Base-by-base conservation (phyloP, 2,797 vertebrate genomes). In the Propithecus deckenii region DNA sequence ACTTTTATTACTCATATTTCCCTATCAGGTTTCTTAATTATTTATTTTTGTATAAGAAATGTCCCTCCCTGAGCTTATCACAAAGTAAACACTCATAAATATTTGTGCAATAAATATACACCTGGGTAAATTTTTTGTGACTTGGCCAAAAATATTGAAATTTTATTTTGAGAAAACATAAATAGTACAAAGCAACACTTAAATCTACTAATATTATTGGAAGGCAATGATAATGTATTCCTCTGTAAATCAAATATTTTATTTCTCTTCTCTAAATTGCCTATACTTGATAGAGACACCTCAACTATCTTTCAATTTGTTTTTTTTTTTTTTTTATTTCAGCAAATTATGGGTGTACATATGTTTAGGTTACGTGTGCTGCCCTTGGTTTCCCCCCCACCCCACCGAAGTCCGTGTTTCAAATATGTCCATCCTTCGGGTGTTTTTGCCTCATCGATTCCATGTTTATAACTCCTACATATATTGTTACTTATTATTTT, bases 261-360 rank as follows among this genome's bases (percentile, higher is more conserved):
- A 15, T 28, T 78, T 32, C 5, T 79, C 32, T 46, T 57, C 30
- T 92, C 11, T 89, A 69, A 96, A 43, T 89, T 95, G 3, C 5
- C 35, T 71, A 2, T 48, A 28, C 35, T 78, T 93, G 48, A 48
- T 71, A n/a, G 59, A 75, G 65, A 69, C 1, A 46, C 0, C 25
- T 57, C 23, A 85, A 46, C 32, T 87, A 41, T 25, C 20, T 79
- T 94, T 86, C 0, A 8, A 50, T 65, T 89, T 63, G 4, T 74
- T 87, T 91, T 78, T 50, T 87, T 91, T 78, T 50, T 87, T 91
- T 78, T 50, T n/a, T n/a, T n/a, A n/a, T n/a, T n/a, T n/a, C n/a
- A n/a, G n/a, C n/a, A n/a, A n/a, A n/a, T n/a, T n/a, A n/a, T n/a
- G n/a, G n/a, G n/a, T n/a, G n/a, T n/a, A n/a, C n/a, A n/a, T n/a